A percentile compares a stretch with the other conserved stretches of the same genome.
Conservation (phyloP, 2,888 invertebrate genomes). For the Hirtodrosophila duncani region DNA sequence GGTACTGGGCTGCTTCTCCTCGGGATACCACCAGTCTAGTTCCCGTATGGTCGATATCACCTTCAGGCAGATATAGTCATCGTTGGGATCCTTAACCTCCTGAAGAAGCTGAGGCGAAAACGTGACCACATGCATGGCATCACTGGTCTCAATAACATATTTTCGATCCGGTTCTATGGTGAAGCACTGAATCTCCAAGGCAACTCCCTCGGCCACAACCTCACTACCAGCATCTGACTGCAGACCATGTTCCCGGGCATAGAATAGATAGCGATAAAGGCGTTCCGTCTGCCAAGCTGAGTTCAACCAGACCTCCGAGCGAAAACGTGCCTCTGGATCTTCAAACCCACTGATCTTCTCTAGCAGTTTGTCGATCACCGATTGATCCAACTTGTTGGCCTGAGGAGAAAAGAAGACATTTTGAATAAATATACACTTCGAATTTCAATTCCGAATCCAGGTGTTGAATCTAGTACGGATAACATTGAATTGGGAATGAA, state of each 20-base stretch:
- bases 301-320: conserved; percentile 31
- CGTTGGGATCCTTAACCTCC: conserved; percentile 10
- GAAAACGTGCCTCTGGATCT: not conserved
- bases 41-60: conserved; percentile 33
- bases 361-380: conserved; percentile 1
- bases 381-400: conserved; percentile 7
- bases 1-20: conserved; percentile 38
- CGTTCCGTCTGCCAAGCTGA: conserved; percentile 38
- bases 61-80: conserved; percentile 25
- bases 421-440: too few species aligned
- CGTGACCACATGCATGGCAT: conserved; percentile 30
- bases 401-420: too few species aligned
- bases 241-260: conserved; percentile 3
- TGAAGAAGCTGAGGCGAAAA: conserved; percentile 14
- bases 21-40: conserved; percentile 56
- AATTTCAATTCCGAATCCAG: too few species aligned
- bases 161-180: not conserved
- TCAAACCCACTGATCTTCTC: not conserved
- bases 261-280: conserved; percentile 7
- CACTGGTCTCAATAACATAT: conserved; percentile 19
- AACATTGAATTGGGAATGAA: too few species aligned
- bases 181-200: conserved; percentile 20
- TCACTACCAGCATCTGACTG: not conserved
- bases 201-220: not conserved
- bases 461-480: too few species aligned